A percentile compares a stretch with the other conserved stretches of the same genome.
Conservation (phyloP, 2,797 vertebrate species). For the Urosaurus nigricauda region DNA sequence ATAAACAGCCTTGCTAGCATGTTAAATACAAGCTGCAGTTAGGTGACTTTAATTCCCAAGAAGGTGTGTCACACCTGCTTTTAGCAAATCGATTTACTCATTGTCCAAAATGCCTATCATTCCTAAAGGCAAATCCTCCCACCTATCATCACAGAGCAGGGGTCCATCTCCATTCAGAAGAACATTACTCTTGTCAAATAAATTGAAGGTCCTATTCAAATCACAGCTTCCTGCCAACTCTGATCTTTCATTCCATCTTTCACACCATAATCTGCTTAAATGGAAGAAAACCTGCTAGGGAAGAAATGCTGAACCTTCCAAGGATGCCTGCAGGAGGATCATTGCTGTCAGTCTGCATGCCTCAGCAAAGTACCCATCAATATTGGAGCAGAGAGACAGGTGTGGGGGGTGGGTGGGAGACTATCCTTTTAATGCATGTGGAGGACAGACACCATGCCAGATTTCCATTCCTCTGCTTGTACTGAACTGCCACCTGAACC, state of each 20-base stretch:
- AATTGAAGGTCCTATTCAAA: slow-evolving; percentile 77
- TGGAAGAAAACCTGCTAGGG: slow-evolving; percentile 63
- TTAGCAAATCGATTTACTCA: slow-evolving; percentile 74
- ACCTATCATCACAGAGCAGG: slow-evolving; percentile 74
- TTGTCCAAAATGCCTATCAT: slow-evolving; percentile 70
- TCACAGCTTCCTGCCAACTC: slow-evolving; percentile 72
- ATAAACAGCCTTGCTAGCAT: slow-evolving; percentile 4
- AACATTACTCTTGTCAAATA: slow-evolving; percentile 73
- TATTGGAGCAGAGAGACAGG: not conserved
- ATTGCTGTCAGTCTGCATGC: slow-evolving; percentile 35
- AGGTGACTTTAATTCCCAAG: slow-evolving; percentile 66
- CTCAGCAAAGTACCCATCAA: not conserved
- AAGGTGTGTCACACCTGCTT: slow-evolving; percentile 51
- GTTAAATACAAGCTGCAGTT: slow-evolving; percentile 67
- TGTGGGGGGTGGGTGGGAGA: not conserved
- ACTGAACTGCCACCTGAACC: not conserved
- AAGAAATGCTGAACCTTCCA: slow-evolving; percentile 59
- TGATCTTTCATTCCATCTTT: slow-evolving; percentile 69
- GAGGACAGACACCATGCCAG: slow-evolving; percentile 15
- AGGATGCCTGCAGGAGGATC: not conserved
- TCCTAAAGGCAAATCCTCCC: slow-evolving; percentile 66
- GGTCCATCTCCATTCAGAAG: slow-evolving; percentile 66
- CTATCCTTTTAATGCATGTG: not conserved
- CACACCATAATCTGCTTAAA: slow-evolving; percentile 73
- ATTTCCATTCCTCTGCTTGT: slow-evolving; percentile 1